Percentiles rank a stretch among this genome's conserved stretches.
Conservation (phyloP, 2,888 invertebrate genomes). For the Oscheius myriophilus region DNA sequence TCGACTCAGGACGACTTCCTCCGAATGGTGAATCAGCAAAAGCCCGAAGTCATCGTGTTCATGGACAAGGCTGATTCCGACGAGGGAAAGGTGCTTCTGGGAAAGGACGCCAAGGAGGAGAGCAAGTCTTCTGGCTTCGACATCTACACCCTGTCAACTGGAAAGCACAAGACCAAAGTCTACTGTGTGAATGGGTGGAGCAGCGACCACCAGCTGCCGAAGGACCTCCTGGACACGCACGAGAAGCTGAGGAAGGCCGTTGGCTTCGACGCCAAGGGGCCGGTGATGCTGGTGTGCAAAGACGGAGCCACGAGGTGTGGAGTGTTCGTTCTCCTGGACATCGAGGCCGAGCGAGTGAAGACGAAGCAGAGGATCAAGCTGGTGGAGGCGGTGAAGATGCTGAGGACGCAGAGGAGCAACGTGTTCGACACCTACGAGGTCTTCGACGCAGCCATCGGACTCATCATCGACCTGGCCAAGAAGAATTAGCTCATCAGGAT, state of each 20-base stretch:
- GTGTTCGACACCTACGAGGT: conserved; percentile 12
- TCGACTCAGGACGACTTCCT: conserved; percentile 4
- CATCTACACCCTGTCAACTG: too few species aligned
- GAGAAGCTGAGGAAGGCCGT: conserved; percentile 26
- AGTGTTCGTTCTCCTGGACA: conserved; percentile 34
- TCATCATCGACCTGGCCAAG: conserved; percentile 14
- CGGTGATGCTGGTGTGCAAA: conserved; percentile 37
- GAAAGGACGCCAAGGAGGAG: background rate
- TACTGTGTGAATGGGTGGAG: background rate
- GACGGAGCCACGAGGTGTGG: conserved; percentile 40
- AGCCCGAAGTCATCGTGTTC: conserved; percentile 7
- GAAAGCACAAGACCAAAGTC: conserved; percentile 3
- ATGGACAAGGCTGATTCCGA: background rate
- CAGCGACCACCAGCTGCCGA: conserved; percentile 8
- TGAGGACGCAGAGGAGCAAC: conserved; percentile 27
- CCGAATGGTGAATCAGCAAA: conserved; percentile 7
- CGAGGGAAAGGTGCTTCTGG: conserved; percentile 10
- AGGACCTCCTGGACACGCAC: background rate
- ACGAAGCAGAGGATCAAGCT: conserved; percentile 25
- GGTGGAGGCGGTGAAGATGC: conserved; percentile 32
- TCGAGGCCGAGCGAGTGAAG: conserved; percentile 35
- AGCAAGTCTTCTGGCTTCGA: too few species aligned
- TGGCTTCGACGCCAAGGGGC: conserved; percentile 30
- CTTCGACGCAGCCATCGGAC: conserved; percentile 5
- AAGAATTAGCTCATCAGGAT: too few species aligned